Evolutionary conservation across 92 coral and sea anemone genomes (phyloP).

Genomic region (Phenganax subtilis): DNA sequence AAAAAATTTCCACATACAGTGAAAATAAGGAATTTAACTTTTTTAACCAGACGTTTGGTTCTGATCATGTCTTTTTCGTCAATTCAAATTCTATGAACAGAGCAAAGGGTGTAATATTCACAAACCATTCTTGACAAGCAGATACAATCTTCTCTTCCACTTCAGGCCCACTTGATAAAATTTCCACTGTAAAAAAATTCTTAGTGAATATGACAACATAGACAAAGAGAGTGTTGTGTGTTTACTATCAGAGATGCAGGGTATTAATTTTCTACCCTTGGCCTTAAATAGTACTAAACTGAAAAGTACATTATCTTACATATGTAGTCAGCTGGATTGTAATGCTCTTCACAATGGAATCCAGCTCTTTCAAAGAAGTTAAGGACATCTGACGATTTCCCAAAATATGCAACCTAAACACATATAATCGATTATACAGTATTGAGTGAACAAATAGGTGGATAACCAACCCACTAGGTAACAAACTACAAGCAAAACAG

Average conservation of each 20-base stretch:
- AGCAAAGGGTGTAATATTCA: neutral
- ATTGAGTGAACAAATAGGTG: too few relatives aligned
- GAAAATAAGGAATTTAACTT: neutral
- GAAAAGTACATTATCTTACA: constrained; percentile 55
- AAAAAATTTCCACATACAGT: neutral
- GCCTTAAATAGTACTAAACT: neutral
- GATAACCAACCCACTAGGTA: too few relatives aligned
- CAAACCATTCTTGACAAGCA: constrained; percentile 73
- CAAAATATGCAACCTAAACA: constrained; percentile 74
- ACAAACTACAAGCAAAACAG: neutral
- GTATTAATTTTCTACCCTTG: neutral
- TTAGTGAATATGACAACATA: neutral
- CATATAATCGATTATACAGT: too few relatives aligned
- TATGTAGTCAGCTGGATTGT: constrained; percentile 85
- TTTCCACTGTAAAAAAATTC: constrained; percentile 61
- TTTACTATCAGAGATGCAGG: neutral
- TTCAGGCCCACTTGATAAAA: constrained; percentile 65
- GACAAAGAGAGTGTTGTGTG: neutral
- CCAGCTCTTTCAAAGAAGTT: constrained; percentile 71
- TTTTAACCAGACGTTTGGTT: neutral
- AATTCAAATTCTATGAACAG: neutral
- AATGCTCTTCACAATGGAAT: constrained; percentile 67
- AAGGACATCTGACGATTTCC: constrained; percentile 62
- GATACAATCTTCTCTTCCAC: constrained; percentile 60
- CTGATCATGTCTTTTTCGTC: neutral